These are phyloP conservation scores for Sebastes jordani DNA, from an alignment of 2,797 vertebrate genomes.

Conservation along the genomic window DNA sequence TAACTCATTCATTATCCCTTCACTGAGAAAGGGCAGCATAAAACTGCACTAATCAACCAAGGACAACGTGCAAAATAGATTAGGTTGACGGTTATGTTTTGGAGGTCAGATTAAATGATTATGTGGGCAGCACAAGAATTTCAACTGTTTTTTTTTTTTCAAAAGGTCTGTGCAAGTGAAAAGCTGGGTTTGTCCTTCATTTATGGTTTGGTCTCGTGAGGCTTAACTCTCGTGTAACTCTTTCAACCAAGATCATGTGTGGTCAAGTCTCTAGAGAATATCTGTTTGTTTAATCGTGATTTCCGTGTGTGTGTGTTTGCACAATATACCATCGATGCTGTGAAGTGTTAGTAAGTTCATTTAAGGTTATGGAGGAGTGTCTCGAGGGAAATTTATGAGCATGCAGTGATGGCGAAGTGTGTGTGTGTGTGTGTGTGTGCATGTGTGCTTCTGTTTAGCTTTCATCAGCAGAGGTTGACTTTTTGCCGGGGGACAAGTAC, in stretches of 20 bases:
- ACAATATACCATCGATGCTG: neutral
- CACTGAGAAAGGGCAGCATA: constrained; percentile 14
- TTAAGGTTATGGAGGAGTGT: neutral
- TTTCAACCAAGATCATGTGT: neutral
- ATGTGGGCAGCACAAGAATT: neutral
- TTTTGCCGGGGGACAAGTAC: constrained; percentile 46
- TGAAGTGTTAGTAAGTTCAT: constrained; percentile 16
- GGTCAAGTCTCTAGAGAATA: neutral
- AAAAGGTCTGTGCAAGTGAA: neutral
- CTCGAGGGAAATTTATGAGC: constrained; percentile 17
- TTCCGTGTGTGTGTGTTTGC: constrained; percentile 3
- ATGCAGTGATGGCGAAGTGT: constrained; percentile 1
- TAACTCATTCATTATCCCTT: constrained; percentile 18
- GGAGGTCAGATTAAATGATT: constrained; percentile 21
- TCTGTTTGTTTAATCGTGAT: neutral
- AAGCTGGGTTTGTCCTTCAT: neutral
- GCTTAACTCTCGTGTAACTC: neutral
- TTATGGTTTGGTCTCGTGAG: neutral
- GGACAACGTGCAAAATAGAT: constrained; percentile 14
- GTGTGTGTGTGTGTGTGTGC: neutral
- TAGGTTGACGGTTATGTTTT: neutral
- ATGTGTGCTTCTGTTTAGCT: constrained; percentile 32
- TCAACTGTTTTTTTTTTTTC: neutral
- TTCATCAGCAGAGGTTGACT: constrained; percentile 55
- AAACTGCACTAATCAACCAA: constrained; percentile 12